phyloP scores from a whole-genome alignment of 2,888 invertebrate genomes.

The Ennomos fuscantarius region DNA sequence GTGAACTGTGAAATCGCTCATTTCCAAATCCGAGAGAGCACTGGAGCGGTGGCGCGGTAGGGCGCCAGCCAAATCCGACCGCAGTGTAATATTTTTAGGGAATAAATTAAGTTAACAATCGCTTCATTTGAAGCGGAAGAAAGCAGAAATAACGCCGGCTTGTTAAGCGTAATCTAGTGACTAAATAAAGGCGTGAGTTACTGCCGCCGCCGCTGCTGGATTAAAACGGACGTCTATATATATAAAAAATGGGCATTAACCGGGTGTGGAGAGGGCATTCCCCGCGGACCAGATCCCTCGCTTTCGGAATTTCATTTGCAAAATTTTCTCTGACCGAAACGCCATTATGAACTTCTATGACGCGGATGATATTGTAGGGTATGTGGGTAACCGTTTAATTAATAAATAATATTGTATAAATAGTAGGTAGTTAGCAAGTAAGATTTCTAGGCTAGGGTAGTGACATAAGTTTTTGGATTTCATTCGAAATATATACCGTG shows the following conservation, averaged over 20 bases:
- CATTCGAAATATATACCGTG: too few relatives aligned
- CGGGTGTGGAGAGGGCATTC: conserved; percentile 55
- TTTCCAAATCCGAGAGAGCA: conserved; percentile 44
- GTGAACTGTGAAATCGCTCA: conserved; percentile 65
- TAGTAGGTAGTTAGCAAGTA: too few relatives aligned
- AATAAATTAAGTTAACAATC: conserved; percentile 47
- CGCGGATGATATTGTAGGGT: conserved; percentile 49
- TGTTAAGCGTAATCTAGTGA: conserved; percentile 66
- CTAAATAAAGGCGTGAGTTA: conserved; percentile 73
- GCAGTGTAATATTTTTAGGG: conserved; percentile 41
- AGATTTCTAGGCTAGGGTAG: too few relatives aligned
- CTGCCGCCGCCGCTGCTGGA: conserved; percentile 59
- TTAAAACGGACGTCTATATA: conserved; percentile 67
- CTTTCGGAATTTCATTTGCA: conserved; percentile 71
- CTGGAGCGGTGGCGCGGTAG: conserved; percentile 6
- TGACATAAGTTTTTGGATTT: too few relatives aligned
- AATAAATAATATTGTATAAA: too few relatives aligned
- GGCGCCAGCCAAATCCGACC: conserved; percentile 45
- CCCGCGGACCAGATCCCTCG: conserved; percentile 57
- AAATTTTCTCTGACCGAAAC: conserved; percentile 63
- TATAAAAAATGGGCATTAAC: conserved; percentile 69
- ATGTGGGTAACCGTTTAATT: too few relatives aligned
- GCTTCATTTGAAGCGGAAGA: conserved; percentile 47
- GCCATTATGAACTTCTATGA: conserved; percentile 55
- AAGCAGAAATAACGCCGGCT: conserved; percentile 50